Base-by-base conservation (phyloP, 2,888 invertebrate species). In the Phyllotreta striolata region DNA sequence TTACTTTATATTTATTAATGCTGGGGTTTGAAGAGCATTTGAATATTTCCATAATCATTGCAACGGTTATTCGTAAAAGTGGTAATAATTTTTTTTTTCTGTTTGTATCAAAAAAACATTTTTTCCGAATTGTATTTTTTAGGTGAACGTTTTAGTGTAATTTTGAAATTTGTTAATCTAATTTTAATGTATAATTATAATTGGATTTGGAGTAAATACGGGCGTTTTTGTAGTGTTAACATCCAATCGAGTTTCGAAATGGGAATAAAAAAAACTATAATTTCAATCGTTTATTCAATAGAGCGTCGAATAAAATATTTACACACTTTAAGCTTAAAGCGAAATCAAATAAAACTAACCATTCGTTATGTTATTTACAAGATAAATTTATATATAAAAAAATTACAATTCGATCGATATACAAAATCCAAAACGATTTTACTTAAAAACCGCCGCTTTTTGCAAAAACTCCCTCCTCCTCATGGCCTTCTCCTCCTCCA, bases 401-500 rank as follows among this genome's bases (percentile, higher is more conserved):
- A 38, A 3, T 3, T 6, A n/a, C 2, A 3, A 41, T n/a, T n/a
- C 10, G 41, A 9, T n/a, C n/a, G 1, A 41, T 41, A 41, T 3
- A 10, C 41, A 41, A n/a, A 41, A 10, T 7, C 8, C 39, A 41
- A 41, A 41, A 41, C 9, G 5, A n/a, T 6, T 38, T 43, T 52
- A 60, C 76, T 90, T 88, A 74, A 96, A 96, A 77, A 95, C 82
- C 49, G 93, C 91, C 41, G 95, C 93, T 80, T 93, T 94, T 81
- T 95, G 91, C 81, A 92, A 90, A 81, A 97, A 97, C 76, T 91
- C 90, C 76, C 90, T 90, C 78, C 90, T 88, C 70, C 96, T 85
- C 66, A 88, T 83, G 24, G 91, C 91, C 75, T 89, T 91, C 73
- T 95, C 94, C 77, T 96, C 94, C 62, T 93, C 93, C 74, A 91